A percentile compares a stretch with the other conserved stretches of the same genome.
phyloP scores from a whole-genome alignment of 2,113 vertebrate genomes.

The Zosterops pallidus region DNA sequence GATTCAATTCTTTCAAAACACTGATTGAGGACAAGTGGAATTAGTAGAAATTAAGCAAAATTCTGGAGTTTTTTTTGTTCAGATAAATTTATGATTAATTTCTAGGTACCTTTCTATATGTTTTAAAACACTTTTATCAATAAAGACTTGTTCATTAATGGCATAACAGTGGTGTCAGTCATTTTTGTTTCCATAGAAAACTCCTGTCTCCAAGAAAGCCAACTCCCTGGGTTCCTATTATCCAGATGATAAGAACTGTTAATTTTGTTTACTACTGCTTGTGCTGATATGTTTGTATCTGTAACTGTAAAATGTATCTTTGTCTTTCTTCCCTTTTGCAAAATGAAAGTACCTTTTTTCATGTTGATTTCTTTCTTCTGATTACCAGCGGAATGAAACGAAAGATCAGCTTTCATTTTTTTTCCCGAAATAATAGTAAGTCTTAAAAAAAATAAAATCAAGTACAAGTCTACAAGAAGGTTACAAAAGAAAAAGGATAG shows the following conservation, averaged over 20 bases:
- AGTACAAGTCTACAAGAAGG: conserved; percentile 75
- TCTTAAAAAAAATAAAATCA: conserved; percentile 56
- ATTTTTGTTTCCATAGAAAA: conserved; percentile 32
- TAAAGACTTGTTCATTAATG: conserved; percentile 25
- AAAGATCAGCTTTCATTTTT: conserved; percentile 72
- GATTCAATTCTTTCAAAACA: conserved; percentile 54
- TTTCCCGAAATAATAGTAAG: conserved; percentile 73
- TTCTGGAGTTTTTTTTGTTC: conserved; percentile 37
- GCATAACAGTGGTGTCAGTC: neutral
- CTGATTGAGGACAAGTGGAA: neutral
- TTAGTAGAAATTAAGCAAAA: neutral
- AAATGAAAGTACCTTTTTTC: conserved; percentile 70
- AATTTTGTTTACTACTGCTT: conserved; percentile 46
- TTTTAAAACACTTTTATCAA: conserved; percentile 16
- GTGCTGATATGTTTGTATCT: conserved; percentile 58
- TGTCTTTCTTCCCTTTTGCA: conserved; percentile 76
- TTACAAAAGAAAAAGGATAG: conserved; percentile 64
- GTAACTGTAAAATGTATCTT: conserved; percentile 59
- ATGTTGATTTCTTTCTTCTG: conserved; percentile 41
- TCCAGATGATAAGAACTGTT: conserved; percentile 40
- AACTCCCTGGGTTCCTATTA: neutral
- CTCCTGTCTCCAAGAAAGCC: conserved; percentile 52
- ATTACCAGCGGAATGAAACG: conserved; percentile 67
- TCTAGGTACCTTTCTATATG: conserved; percentile 62
- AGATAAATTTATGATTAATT: conserved; percentile 29